Evolutionary conservation across 2,113 vertebrate species (phyloP).

Genomic region (Thalassarche chlororhynchos): DNA sequence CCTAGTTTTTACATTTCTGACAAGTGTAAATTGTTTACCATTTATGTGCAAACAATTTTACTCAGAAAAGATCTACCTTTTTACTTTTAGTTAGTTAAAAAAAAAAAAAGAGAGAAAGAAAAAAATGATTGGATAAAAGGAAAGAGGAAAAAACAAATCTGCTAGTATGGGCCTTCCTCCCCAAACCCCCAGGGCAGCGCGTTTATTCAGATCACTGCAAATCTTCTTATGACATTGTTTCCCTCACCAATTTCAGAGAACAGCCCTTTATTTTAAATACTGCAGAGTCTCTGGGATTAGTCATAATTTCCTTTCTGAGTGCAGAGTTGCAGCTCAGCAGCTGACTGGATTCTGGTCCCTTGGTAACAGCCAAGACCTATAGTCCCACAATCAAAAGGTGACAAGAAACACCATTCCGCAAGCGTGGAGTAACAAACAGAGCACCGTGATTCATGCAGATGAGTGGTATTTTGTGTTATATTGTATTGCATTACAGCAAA

Average conservation of each 20-base stretch:
- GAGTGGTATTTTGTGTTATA: accelerated
- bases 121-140: background rate
- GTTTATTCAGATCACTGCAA: background rate
- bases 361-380: background rate
- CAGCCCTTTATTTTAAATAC: background rate
- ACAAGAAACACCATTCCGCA: accelerated
- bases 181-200: no score
- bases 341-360: background rate
- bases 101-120: background rate
- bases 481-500: no score
- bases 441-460: accelerated
- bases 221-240: background rate
- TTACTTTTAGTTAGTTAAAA: background rate
- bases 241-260: background rate
- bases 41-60: background rate
- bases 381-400: background rate
- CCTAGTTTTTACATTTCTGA: background rate
- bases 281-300: background rate
- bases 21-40: background rate
- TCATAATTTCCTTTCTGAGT: accelerated
- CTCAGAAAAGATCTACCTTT: background rate
- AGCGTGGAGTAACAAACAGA: accelerated
- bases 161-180: accelerated
- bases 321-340: background rate
- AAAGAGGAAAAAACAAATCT: background rate